Evolutionary conservation across 2,888 invertebrate genomes (phyloP), one percentile per base, ranked within the genome.

Genomic region (Watsonalla cultraria): DNA sequence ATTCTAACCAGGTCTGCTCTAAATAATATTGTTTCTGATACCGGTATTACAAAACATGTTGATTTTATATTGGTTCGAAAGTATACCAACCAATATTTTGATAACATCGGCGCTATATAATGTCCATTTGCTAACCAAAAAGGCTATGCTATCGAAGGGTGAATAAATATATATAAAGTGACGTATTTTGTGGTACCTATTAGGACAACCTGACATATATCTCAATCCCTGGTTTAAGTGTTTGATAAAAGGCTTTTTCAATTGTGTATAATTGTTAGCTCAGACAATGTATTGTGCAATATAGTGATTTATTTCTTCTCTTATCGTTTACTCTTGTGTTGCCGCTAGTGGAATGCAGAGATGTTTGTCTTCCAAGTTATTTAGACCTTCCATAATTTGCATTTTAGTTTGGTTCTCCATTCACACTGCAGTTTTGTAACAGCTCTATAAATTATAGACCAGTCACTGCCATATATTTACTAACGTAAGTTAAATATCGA

Each of bases 391-490:
- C 11, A 8, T 11, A 48, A 57, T 58, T 58, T 52, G 55, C 58
- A 55, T 48, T 55, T 53, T 57, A 53, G 49, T 37, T 53, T 50
- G 53, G 53, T 47, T 54, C 46, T 48, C 39, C 56, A 49, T 50
- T 51, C 7, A 8, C 54, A 54, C 56, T 42, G 54, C 49, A 54
- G 59, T 60, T 58, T 57, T 52, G 50, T 58, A 51, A 54, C 54
- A 55, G 51, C 62, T 56, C 45, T 59, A 54, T 55, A 55, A 55
- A 59, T 64, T 59, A 60, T 58, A 71, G 67, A 77, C 73, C 74
- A 72, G 69, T 68, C 85, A 86, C 85, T 84, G 86, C 84, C 84
- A 81, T 84, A 80, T 74, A 71, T 72, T 72, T 77, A 81, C 76
- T 64, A 75, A 77, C 62, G 72, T 78, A 77, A 74, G 72, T 67